Evolutionary conservation across 2,797 vertebrate genomes (phyloP).

Genomic region (Synaphobranchus kaupii): DNA sequence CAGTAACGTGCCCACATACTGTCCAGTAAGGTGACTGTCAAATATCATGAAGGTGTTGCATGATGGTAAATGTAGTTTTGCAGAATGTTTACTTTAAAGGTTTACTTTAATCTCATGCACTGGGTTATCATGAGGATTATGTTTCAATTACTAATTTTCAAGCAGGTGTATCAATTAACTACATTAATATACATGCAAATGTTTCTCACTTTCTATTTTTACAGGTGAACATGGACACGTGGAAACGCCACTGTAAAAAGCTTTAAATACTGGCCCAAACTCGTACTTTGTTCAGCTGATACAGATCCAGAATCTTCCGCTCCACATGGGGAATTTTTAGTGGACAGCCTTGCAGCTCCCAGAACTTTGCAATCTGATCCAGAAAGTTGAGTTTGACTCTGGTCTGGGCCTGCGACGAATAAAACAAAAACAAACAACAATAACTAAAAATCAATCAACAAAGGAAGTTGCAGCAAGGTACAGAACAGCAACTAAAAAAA

Average conservation of each 20-base stretch:
- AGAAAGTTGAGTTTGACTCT: constrained; percentile 95
- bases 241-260: constrained; percentile 68
- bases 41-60: neutral
- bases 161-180: neutral
- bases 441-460: neutral
- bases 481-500: neutral
- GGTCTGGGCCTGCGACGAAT: constrained; percentile 82
- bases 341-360: constrained; percentile 93
- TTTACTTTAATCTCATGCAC: too few species aligned
- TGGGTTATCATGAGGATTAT: neutral
- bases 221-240: neutral
- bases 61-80: neutral
- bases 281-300: constrained; percentile 41
- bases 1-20: neutral
- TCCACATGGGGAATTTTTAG: constrained; percentile 95
- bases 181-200: neutral
- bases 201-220: neutral
- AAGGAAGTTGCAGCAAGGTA: neutral
- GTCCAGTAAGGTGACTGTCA: neutral
- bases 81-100: neutral
- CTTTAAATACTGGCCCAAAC: constrained; percentile 50
- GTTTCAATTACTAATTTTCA: neutral
- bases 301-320: constrained; percentile 90
- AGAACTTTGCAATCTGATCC: constrained; percentile 96
- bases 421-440: neutral